Evolutionary conservation across 2,888 invertebrate genomes (phyloP), one percentile per base, ranked within the genome.

Genomic region (Ganaspis brasiliensis): DNA sequence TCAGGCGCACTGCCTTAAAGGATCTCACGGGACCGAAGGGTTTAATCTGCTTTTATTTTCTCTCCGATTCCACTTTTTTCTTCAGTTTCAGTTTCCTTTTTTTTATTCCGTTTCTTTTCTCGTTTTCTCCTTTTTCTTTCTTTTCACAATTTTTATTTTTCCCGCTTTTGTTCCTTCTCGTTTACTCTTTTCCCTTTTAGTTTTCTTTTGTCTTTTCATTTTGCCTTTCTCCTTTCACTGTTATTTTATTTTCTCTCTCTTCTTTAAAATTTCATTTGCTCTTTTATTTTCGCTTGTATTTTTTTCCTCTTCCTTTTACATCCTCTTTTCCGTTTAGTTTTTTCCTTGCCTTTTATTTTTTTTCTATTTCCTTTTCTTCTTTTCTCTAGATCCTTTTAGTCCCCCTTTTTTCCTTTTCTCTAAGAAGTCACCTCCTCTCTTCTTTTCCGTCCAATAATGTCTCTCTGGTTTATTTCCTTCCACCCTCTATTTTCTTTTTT

Each of bases 11-110:
- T 76, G 72, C 79, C 83, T 84, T 84, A 83, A 86, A 84, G 84
- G 81, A 87, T 85, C 88, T 86, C 89, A 84, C 87, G 89, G 87
- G 87, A 87, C 87, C 84, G 85, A 89, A 88, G 89, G 89, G 89
- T 87, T 89, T 88, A 88, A 87, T 88, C 82, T 79, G 63, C 78
- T 76, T 71, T 78, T 78, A 79, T 79, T 78, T 79, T 78, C 71
- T 77, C 37, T 71, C 73, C 21, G 56, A 21, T 70, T 73, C 61
- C 71, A 61, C 70, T 71, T 52, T n/a, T 12, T 71, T 72, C 72
- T 70, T 73, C 71, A 72, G 24, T 21, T 61, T 49, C 24, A 56
- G 49, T 45, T 76, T 59, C 61, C 74, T 37, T 45, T 57, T 49
- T 49, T 21, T 55, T 70, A 72, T 24, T 55, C 55, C 63, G 26